These are phyloP conservation scores for Aplysina aerophoba DNA, from an alignment of 37 sponge, comb jelly and placozoan genomes.

Conservation along the genomic window DNA sequence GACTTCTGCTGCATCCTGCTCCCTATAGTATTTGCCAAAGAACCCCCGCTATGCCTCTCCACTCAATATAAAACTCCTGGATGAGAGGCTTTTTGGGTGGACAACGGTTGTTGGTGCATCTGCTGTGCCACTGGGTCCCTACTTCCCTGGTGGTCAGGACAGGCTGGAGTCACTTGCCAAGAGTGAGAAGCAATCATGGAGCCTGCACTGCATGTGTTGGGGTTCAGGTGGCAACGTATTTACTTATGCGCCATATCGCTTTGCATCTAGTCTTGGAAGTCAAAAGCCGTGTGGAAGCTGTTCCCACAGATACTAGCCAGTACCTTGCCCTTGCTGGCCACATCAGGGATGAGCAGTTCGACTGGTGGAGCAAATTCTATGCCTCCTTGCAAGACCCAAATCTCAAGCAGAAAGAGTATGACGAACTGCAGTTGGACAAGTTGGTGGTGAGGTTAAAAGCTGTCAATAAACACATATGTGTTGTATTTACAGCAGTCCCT, in stretches of 20 bases:
- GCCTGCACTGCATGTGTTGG: no score
- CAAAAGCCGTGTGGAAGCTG: no score
- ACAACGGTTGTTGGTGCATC: constrained; percentile 91
- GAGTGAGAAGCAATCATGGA: no score
- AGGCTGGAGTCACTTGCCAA: no score
- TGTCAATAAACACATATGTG: neutral
- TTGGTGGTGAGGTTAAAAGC: constrained; percentile 5
- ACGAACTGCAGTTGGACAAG: neutral
- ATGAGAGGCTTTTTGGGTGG: constrained; percentile 92
- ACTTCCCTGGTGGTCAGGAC: neutral
- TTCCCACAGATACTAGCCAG: neutral
- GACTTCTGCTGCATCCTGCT: no score
- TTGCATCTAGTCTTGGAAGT: no score
- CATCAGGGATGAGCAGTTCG: constrained; percentile 69
- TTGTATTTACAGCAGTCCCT: neutral
- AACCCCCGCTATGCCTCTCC: constrained; percentile 93
- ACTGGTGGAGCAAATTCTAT: constrained; percentile 99
- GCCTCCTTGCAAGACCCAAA: constrained; percentile 58
- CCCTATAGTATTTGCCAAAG: constrained; percentile 75
- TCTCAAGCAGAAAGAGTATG: constrained; percentile 4
- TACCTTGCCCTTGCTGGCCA: constrained; percentile 30
- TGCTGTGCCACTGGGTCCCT: constrained; percentile 51
- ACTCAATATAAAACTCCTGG: constrained; percentile 86
- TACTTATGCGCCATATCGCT: no score
- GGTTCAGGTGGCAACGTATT: no score